A percentile compares a stretch with the other conserved stretches of the same genome.
These are phyloP conservation scores for Ginglymostoma cirratum DNA, from an alignment of 2,113 vertebrate genomes.

Conservation along the genomic window DNA sequence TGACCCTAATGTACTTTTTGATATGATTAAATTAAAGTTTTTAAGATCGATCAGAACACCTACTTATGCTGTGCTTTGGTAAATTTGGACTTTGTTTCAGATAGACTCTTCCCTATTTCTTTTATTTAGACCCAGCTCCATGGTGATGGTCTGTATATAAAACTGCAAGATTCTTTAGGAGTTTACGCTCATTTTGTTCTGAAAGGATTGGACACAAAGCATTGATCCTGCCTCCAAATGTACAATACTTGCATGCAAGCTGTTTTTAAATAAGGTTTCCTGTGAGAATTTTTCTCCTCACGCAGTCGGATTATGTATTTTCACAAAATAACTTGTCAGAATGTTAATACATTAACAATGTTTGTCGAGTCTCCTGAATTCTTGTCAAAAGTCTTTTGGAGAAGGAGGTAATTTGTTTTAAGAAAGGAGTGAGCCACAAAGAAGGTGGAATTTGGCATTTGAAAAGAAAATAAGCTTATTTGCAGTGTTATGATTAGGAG, in stretches of 20 bases:
- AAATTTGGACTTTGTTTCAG: background rate
- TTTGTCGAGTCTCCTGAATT: background rate
- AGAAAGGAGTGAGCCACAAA: background rate
- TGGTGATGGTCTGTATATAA: background rate
- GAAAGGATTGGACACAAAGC: background rate
- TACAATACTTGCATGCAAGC: background rate
- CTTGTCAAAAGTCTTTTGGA: background rate
- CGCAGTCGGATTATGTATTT: slow-evolving; percentile 14
- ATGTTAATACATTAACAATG: background rate
- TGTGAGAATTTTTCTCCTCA: background rate
- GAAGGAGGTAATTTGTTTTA: background rate
- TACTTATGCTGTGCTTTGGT: background rate
- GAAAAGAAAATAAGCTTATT: background rate
- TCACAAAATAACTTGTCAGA: background rate
- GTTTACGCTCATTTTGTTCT: background rate
- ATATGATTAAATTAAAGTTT: background rate
- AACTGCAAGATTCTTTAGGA: background rate
- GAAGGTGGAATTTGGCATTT: background rate
- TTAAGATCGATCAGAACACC: background rate
- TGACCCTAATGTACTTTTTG: background rate
- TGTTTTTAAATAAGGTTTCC: background rate
- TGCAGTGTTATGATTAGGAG: background rate
- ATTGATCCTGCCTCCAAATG: background rate
- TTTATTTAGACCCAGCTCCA: background rate
- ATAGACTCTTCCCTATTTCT: no score